Evolutionary conservation across 1,140 invertebrate species (phyloP), one percentile per base, ranked within the genome.

Genomic region (Drosophila tani): DNA sequence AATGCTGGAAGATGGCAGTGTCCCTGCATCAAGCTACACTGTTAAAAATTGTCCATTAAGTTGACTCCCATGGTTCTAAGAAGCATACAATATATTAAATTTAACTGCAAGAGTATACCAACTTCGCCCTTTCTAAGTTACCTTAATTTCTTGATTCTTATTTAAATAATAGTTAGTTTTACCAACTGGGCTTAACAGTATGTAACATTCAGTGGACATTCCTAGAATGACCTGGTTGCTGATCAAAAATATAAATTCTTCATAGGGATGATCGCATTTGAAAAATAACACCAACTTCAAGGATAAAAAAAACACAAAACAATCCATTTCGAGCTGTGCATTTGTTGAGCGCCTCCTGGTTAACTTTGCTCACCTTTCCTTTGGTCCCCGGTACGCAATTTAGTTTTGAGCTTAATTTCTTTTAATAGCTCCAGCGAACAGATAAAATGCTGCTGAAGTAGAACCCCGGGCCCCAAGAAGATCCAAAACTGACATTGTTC

Each of bases 351-450:
- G 60, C 60, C 60, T 58, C 45, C 75, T 62, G 67, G 62, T 53
- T 53, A 53, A 55, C 32, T 56, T 47, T 24, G 45, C 66, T 82
- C 78, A 81, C 84, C 81, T 85, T 91, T 87, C 80, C 63, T 14
- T 41, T 27, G 24, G 50, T 32, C 82, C 53, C 76, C 76, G 50
- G 71, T 57, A 84, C 83, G 80, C 82, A 91, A 86, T 91, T 91
- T 90, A 91, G 91, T 91, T 91, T 91, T 91, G 85, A 91, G 77
- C 84, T 85, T 91, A 91, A 91, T 91, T 91, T 91, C 90, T 90
- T 90, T 91, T 91, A 90, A 91, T 91, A 90, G 90, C 90, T 67
- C 68, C 82, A 82, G 79, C 78, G 81, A 76, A 82, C 87, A 90
- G 85, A 86, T 90, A 88, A 82, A 90, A 85, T 84, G 83, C 79